These are phyloP conservation scores for Labeo catla DNA, from an alignment of 2,113 vertebrate species.

Conservation along the genomic window DNA sequence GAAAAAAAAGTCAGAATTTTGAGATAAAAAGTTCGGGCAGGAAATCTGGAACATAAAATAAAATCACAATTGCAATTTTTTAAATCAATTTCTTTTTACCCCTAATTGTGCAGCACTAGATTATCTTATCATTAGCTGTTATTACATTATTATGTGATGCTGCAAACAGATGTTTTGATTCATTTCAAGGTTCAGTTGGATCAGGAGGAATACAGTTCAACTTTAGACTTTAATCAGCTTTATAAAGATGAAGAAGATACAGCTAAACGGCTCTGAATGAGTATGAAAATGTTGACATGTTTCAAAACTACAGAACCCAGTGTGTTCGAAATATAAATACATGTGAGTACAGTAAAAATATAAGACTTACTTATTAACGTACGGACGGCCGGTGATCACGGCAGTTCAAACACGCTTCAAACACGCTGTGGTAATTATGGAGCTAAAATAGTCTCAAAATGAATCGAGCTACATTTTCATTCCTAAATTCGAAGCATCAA, in stretches of 20 bases:
- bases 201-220: not conserved
- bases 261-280: not conserved
- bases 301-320: not conserved
- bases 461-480: not conserved
- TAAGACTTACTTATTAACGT: not conserved
- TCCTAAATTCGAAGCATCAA: not conserved
- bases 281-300: not conserved
- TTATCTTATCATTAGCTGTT: not conserved
- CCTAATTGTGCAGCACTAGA: too few species aligned
- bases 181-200: not conserved
- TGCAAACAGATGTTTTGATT: not conserved
- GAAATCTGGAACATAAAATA: too few species aligned
- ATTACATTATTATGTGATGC: not conserved
- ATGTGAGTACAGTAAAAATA: not conserved
- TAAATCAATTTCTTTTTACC: too few species aligned
- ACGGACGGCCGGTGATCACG: not conserved
- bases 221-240: not conserved
- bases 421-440: not conserved
- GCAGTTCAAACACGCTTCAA: not conserved
- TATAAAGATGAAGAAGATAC: not conserved
- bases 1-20: too few species aligned
- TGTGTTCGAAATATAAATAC: not conserved
- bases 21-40: too few species aligned
- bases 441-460: not conserved
- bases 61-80: not conserved